phyloP scores from a whole-genome alignment of 2,113 vertebrate species.

The Mixornis gularis region DNA sequence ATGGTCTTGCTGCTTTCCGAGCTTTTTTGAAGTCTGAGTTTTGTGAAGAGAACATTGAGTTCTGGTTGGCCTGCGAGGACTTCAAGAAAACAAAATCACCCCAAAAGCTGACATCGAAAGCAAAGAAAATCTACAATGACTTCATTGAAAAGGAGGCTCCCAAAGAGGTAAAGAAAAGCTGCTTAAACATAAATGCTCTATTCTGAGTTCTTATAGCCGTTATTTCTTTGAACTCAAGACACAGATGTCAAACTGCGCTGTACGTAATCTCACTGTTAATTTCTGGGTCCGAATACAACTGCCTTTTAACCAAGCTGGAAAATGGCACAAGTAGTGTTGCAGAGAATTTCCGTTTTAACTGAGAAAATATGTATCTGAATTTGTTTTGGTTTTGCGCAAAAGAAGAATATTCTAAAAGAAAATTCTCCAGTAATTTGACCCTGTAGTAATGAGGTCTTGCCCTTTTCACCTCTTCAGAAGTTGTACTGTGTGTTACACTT shows the following conservation, averaged over 20 bases:
- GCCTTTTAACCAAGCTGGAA: neutral
- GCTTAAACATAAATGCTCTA: neutral
- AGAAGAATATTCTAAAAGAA: neutral
- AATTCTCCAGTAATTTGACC: neutral
- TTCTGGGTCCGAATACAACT: neutral
- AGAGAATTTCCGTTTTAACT: neutral
- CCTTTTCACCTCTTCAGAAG: neutral
- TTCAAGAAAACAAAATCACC: constrained; percentile 81
- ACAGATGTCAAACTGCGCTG: neutral
- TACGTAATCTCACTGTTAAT: neutral
- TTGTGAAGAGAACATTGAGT: constrained; percentile 90
- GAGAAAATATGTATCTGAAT: neutral
- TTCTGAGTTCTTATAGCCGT: neutral
- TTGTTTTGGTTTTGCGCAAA: neutral
- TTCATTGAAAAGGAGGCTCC: constrained; percentile 87
- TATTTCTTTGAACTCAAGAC: neutral
- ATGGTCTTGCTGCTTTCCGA: constrained; percentile 74
- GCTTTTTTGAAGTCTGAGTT: constrained; percentile 87
- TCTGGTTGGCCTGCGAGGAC: constrained; percentile 89
- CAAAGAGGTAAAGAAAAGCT: constrained; percentile 80
- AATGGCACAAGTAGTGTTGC: neutral
- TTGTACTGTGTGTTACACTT: neutral
- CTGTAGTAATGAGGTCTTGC: neutral
- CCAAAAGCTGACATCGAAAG: constrained; percentile 76
- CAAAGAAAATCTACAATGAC: constrained; percentile 84